phyloP scores from a whole-genome alignment of 2,113 vertebrate genomes.

The Puffinus mauretanicus region DNA sequence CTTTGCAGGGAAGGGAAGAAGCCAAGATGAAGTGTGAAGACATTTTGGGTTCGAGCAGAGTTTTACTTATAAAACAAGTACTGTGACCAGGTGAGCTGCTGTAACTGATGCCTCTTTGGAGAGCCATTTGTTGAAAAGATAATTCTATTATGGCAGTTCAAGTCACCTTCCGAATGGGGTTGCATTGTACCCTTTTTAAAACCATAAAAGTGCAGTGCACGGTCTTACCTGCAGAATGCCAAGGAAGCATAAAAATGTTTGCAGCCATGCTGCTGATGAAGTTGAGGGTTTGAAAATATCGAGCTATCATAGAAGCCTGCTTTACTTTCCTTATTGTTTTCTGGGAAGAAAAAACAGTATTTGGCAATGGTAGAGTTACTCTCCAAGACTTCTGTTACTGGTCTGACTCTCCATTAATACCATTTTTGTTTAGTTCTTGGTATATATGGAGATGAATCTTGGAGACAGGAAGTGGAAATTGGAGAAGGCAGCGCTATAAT shows the following conservation, averaged over 20 bases:
- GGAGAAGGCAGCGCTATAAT: background rate
- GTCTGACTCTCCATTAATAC: background rate
- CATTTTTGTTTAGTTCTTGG: background rate
- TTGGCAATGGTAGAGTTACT: background rate
- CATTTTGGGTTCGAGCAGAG: background rate
- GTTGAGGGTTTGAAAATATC: background rate
- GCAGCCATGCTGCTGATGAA: background rate
- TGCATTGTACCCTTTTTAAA: background rate
- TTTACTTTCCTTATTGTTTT: background rate
- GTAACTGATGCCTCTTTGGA: background rate
- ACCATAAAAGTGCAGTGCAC: rapidly evolving
- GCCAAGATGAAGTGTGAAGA: background rate
- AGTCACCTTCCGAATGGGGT: background rate
- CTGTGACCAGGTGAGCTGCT: background rate
- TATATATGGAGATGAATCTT: background rate
- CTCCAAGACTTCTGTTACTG: background rate
- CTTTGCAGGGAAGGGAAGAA: background rate
- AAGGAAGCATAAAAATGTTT: background rate
- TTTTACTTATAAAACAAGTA: background rate
- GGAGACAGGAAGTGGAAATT: background rate
- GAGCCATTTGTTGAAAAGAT: background rate
- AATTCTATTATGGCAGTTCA: rapidly evolving
- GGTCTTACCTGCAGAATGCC: background rate
- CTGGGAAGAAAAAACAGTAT: background rate
- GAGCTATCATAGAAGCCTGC: background rate